Evolutionary conservation across 2,888 invertebrate species (phyloP).

Genomic region (Rosalia funebris): DNA sequence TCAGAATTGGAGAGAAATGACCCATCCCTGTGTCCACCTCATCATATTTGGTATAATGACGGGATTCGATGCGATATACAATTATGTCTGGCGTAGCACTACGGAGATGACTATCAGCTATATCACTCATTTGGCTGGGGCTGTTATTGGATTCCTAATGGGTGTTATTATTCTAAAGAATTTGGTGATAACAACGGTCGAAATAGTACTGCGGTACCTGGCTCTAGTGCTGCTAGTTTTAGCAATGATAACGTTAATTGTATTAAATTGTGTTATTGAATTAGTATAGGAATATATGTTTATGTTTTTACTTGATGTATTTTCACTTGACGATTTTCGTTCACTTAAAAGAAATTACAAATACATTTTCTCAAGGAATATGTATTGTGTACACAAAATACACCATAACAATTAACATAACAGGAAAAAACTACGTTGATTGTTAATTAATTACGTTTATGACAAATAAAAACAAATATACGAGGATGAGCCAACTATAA

Average conservation of each 20-base stretch:
- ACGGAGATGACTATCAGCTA: constrained; percentile 71
- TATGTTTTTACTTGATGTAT: background rate
- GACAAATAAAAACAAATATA: too few relatives aligned
- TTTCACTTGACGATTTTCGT: too few relatives aligned
- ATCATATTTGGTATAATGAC: constrained; percentile 42
- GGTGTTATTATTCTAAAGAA: constrained; percentile 74
- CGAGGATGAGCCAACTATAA: too few relatives aligned
- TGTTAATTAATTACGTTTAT: too few relatives aligned
- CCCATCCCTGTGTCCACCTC: constrained; percentile 64
- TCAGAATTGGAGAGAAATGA: constrained; percentile 96
- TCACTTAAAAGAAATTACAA: too few relatives aligned
- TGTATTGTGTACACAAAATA: too few relatives aligned
- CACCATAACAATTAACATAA: too few relatives aligned
- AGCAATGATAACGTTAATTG: background rate
- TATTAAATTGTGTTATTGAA: background rate
- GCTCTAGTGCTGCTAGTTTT: constrained; percentile 67
- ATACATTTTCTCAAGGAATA: too few relatives aligned
- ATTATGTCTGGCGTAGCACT: constrained; percentile 66
- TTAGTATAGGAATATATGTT: background rate
- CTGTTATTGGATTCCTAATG: constrained; percentile 81
- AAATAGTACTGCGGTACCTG: constrained; percentile 72
- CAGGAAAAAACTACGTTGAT: too few relatives aligned
- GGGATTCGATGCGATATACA: constrained; percentile 57
- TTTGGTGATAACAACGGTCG: constrained; percentile 70
- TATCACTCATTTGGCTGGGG: constrained; percentile 79